Conservation (phyloP, 1,140 invertebrate species). For the Galendromus occidentalis region DNA sequence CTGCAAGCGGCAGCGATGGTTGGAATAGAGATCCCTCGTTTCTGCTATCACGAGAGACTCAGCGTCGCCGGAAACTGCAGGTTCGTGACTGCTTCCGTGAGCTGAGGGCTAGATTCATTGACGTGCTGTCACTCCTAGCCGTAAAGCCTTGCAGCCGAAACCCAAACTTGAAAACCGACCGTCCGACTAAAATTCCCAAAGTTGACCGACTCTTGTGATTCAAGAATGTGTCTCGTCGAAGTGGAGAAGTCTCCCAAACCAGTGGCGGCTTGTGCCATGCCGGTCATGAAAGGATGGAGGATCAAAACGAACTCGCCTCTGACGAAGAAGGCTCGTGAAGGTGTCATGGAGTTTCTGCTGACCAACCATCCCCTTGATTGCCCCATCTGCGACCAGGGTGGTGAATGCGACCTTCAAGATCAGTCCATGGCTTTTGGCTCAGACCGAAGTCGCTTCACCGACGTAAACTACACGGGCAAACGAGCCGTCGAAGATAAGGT, state of each 20-base stretch:
- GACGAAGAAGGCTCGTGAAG: slow-evolving; percentile 71
- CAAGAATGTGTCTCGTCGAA: slow-evolving; percentile 97
- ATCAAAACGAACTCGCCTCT: slow-evolving; percentile 94
- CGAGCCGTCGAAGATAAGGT: slow-evolving; percentile 88
- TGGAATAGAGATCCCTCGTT: slow-evolving; percentile 93
- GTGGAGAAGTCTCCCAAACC: slow-evolving; percentile 89
- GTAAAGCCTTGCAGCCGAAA: too few species aligned
- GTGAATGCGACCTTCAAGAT: slow-evolving; percentile 93
- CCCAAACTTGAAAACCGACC: too few species aligned
- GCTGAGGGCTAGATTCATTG: too few species aligned
- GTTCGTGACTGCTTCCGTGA: background rate
- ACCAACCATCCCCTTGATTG: slow-evolving; percentile 98
- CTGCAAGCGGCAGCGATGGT: slow-evolving; percentile 89
- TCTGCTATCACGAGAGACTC: slow-evolving; percentile 96
- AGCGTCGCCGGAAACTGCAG: slow-evolving; percentile 80
- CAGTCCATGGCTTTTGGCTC: slow-evolving; percentile 98
- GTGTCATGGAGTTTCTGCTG: slow-evolving; percentile 97
- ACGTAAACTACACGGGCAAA: slow-evolving; percentile 82
- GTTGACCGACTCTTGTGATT: too few species aligned
- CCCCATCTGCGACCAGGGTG: slow-evolving; percentile 98
- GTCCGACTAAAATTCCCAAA: too few species aligned
- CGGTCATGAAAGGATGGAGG: slow-evolving; percentile 91
- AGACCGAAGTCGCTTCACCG: slow-evolving; percentile 79
- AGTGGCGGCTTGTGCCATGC: slow-evolving; percentile 99
- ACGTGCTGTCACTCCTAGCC: too few species aligned